phyloP scores from a whole-genome alignment of 2,797 vertebrate genomes.

The Trachops cirrhosus region DNA sequence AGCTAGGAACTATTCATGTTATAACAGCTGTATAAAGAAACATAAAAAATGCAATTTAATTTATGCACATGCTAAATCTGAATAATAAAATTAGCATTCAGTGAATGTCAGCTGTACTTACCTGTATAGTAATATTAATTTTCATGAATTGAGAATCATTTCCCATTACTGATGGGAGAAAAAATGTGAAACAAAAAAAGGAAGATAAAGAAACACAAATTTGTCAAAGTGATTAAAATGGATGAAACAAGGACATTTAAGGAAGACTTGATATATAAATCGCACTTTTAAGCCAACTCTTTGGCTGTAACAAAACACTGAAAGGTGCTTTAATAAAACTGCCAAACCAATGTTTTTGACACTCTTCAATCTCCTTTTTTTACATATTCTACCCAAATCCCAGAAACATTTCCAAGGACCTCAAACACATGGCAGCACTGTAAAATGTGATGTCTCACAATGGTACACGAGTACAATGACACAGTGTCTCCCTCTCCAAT shows the following conservation, averaged over 20 bases:
- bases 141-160: conserved; percentile 68
- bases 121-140: conserved; percentile 71
- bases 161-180: conserved; percentile 63
- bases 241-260: conserved; percentile 33
- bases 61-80: conserved; percentile 73
- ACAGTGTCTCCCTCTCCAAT: not conserved
- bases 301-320: not conserved
- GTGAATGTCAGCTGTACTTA: conserved; percentile 69
- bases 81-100: conserved; percentile 74
- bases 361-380: not conserved
- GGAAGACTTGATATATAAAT: not conserved
- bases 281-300: conserved; percentile 5
- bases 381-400: not conserved
- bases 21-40: conserved; percentile 68
- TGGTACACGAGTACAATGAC: not conserved
- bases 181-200: conserved; percentile 54
- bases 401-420: not conserved
- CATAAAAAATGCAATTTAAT: conserved; percentile 71
- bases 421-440: not conserved
- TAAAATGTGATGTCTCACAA: not conserved
- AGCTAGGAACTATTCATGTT: conserved; percentile 62
- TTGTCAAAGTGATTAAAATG: conserved; percentile 42
- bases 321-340: conserved; percentile 21
- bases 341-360: conserved; percentile 13
- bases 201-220: conserved; percentile 56